Conservation (phyloP, 2,888 invertebrate genomes). For the Celastrina argiolus region DNA sequence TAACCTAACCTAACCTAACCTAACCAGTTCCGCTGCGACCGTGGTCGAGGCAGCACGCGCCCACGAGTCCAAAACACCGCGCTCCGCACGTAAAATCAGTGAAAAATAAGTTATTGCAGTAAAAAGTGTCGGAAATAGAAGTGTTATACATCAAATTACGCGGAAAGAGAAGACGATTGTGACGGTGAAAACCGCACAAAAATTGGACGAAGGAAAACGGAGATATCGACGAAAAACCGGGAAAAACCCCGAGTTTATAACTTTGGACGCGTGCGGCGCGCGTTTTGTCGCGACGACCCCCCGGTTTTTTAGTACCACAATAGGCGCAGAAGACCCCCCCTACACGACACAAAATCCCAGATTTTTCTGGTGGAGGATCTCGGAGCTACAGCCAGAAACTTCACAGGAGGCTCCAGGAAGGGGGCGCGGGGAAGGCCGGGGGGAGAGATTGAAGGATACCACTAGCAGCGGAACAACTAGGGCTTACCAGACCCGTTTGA, state of each 20-base stretch:
- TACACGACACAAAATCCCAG: background rate
- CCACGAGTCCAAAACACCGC: too few species aligned
- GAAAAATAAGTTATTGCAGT: background rate
- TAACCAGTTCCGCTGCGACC: background rate
- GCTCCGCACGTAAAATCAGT: background rate
- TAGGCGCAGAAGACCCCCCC: background rate
- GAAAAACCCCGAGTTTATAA: background rate
- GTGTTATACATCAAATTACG: too few species aligned
- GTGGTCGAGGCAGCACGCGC: background rate
- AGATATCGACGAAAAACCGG: too few species aligned
- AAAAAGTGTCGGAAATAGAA: too few species aligned
- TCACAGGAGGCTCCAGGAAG: background rate
- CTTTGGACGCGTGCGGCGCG: background rate
- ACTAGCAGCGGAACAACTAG: too few species aligned
- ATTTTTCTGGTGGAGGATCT: background rate
- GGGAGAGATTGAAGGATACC: too few species aligned
- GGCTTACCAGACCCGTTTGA: too few species aligned
- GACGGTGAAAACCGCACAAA: too few species aligned
- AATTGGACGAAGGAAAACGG: too few species aligned
- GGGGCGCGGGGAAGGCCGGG: background rate
- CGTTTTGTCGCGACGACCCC: background rate
- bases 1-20: conserved; percentile 16
- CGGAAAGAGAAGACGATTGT: background rate
- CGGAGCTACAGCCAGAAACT: background rate
- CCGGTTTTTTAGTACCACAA: background rate